phyloP scores from a whole-genome alignment of 2,888 invertebrate genomes.

The Apotomis turbidana region DNA sequence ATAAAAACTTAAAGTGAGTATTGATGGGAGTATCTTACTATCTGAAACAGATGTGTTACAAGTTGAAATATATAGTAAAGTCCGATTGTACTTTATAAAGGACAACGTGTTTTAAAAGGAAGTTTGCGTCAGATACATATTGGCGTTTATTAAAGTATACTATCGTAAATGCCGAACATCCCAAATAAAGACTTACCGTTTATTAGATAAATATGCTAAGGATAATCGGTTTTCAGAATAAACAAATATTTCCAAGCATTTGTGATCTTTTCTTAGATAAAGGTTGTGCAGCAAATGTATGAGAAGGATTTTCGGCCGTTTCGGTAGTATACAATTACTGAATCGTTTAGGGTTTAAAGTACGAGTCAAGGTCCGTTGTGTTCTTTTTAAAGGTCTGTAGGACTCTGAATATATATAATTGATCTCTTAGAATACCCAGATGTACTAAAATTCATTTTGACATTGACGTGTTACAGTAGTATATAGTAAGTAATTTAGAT shows the following conservation, averaged over 20 bases:
- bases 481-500: not conserved
- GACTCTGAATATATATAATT: not conserved
- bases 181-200: too few species aligned
- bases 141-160: too few species aligned
- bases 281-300: not conserved
- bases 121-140: too few species aligned
- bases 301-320: not conserved
- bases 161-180: too few species aligned
- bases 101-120: too few species aligned
- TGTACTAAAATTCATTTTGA: not conserved
- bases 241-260: not conserved
- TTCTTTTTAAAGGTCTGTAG: not conserved
- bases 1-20: too few species aligned
- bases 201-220: too few species aligned
- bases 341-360: not conserved
- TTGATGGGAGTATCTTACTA: too few species aligned
- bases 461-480: not conserved
- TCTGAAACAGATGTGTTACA: too few species aligned
- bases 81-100: too few species aligned
- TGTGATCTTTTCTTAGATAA: not conserved
- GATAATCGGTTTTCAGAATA: too few species aligned
- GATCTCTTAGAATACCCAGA: not conserved
- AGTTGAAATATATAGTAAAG: too few species aligned
- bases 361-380: not conserved
- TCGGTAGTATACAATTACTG: not conserved